Evolutionary conservation across 2,797 vertebrate genomes (phyloP).

Genomic region (Poeciliopsis turneri): DNA sequence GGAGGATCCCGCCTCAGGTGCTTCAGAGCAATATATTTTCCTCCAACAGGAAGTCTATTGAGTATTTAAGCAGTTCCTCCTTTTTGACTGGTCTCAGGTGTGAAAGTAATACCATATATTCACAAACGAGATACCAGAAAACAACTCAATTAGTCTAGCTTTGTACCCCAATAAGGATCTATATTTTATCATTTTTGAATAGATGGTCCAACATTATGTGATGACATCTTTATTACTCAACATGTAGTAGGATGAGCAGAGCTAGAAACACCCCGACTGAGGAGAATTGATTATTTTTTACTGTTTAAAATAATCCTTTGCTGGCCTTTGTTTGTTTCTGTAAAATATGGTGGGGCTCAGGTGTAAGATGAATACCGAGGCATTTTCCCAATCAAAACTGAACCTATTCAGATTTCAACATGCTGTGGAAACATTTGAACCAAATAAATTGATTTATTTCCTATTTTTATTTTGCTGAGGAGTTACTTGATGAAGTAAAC

Average conservation of each 20-base stretch:
- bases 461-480: not conserved
- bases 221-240: not conserved
- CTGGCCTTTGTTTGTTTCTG: not conserved
- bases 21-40: conserved; percentile 23
- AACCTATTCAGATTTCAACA: not conserved
- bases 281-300: not conserved
- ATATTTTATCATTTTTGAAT: conserved; percentile 7
- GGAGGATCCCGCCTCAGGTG: conserved; percentile 46
- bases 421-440: not conserved
- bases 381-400: not conserved
- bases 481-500: not conserved
- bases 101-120: not conserved
- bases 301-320: not conserved
- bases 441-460: not conserved
- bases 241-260: not conserved
- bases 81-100: not conserved
- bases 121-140: not conserved
- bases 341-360: not conserved
- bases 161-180: not conserved
- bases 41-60: not conserved
- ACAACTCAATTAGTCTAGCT: conserved; percentile 5
- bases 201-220: not conserved
- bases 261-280: not conserved
- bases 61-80: conserved; percentile 4
- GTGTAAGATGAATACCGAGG: not conserved